These are phyloP conservation scores for Tigriopus japonicus DNA, from an alignment of 1,140 invertebrate genomes.

Conservation along the genomic window DNA sequence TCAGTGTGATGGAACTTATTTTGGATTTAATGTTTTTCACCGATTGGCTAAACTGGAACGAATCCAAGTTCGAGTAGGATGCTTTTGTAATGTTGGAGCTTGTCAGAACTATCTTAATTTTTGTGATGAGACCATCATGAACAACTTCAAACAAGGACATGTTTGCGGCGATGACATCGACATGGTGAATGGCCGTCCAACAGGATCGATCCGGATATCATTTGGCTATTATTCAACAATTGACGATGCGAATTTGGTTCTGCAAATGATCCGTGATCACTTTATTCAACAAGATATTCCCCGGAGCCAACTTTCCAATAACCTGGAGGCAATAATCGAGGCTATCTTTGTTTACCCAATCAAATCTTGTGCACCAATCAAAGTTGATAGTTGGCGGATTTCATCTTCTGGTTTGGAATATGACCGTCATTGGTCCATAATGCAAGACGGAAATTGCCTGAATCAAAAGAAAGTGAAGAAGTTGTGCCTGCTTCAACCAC, in stretches of 20 bases:
- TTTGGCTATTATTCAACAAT: constrained; percentile 76
- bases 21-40: constrained; percentile 73
- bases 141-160: constrained; percentile 49
- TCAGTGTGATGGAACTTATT: constrained; percentile 48
- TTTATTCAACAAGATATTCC: constrained; percentile 19
- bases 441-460: constrained; percentile 49
- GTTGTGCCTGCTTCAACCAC: constrained; percentile 59
- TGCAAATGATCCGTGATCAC: constrained; percentile 51
- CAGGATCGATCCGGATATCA: constrained; percentile 74
- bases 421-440: constrained; percentile 84
- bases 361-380: constrained; percentile 68
- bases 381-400: constrained; percentile 44
- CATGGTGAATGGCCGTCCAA: constrained; percentile 68
- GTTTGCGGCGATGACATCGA: constrained; percentile 78
- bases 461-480: constrained; percentile 67
- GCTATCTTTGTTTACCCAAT: constrained; percentile 69
- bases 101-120: constrained; percentile 63
- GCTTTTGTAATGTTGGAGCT: constrained; percentile 90
- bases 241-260: constrained; percentile 46
- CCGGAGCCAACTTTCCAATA: constrained; percentile 20
- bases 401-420: constrained; percentile 53
- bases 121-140: constrained; percentile 27
- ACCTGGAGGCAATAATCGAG: constrained; percentile 21
- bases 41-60: constrained; percentile 68
- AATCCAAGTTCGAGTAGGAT: constrained; percentile 73